Base-by-base conservation (phyloP, 2,888 invertebrate genomes). In the Pheosia tremula region DNA sequence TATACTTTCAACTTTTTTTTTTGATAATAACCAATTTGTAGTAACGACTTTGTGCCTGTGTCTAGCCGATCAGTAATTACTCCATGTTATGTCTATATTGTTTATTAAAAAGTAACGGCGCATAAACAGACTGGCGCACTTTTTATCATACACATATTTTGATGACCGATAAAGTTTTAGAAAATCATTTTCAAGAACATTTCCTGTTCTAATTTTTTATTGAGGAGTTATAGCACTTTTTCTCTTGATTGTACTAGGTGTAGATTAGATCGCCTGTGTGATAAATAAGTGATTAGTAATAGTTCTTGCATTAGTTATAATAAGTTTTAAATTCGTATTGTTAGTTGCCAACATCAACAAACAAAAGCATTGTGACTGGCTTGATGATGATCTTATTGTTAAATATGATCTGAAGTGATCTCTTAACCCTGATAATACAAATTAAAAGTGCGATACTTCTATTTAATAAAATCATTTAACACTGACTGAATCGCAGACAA, bases 51-150 rank as follows among this genome's bases (percentile, higher is more conserved):
- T 45, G n/a, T 39, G 56, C 45, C 61, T 57, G 58, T 52, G 55
- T 52, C 66, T 45, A 68, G 56, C 52, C 58, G 54, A 56, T 63
- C 67, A 53, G 66, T 77, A 76, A 74, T 76, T 75, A 76, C 72
- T 65, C 53, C 66, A 62, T 64, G 68, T 72, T 67, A 77, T 69
- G 68, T 77, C 77, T 74, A 70, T 77, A 75, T 75, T 74, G 77
- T 75, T 76, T 75, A 75, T 74, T 76, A 75, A 67, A 69, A 70
- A 68, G 36, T 75, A 75, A 75, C 75, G 77, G 75, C 53, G 58
- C 68, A 67, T 61, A 0, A 43, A 61, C 66, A 61, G 67, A 71
- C 69, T 64, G 59, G 66, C 68, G 65, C 62, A 67, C 7, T 71
- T 74, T 75, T 74, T 56, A 11, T 63, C 64, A 60, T 65, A 60